A percentile compares a stretch with the other conserved stretches of the same genome.
phyloP scores from a whole-genome alignment of 2,888 invertebrate genomes.

The Loripinus fragilis region DNA sequence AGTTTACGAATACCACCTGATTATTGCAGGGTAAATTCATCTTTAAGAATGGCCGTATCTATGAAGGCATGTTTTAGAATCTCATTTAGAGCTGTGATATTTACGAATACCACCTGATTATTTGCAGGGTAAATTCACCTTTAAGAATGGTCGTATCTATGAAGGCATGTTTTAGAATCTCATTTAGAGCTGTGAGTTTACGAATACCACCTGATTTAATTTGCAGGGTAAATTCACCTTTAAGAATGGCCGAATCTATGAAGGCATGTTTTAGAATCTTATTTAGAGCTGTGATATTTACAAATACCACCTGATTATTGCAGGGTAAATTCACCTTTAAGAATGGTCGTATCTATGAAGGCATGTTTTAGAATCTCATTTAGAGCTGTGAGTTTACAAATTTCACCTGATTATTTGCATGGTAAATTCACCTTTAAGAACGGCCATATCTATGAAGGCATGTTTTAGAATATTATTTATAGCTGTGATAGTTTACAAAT shows the following conservation, averaged over 20 bases:
- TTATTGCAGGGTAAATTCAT: too few species aligned
- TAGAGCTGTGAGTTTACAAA: neutral
- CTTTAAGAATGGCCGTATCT: constrained; percentile 83
- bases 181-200: too few species aligned
- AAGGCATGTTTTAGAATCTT: too few species aligned
- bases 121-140: too few species aligned
- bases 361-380: constrained; percentile 77
- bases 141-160: too few species aligned
- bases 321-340: constrained; percentile 83
- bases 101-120: too few species aligned
- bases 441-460: constrained; percentile 82
- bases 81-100: too few species aligned
- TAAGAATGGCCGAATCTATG: too few species aligned
- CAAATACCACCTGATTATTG: too few species aligned
- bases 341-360: constrained; percentile 83
- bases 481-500: neutral
- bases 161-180: too few species aligned
- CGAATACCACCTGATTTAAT: too few species aligned
- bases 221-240: too few species aligned
- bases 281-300: constrained; percentile 2
- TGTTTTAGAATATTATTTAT: constrained; percentile 74
- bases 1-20: neutral
- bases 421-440: constrained; percentile 84
- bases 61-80: constrained; percentile 83
- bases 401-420: constrained; percentile 61